These are phyloP conservation scores for Loris lydekkerianus DNA, from an alignment of 2,797 vertebrate species.

Conservation along the genomic window DNA sequence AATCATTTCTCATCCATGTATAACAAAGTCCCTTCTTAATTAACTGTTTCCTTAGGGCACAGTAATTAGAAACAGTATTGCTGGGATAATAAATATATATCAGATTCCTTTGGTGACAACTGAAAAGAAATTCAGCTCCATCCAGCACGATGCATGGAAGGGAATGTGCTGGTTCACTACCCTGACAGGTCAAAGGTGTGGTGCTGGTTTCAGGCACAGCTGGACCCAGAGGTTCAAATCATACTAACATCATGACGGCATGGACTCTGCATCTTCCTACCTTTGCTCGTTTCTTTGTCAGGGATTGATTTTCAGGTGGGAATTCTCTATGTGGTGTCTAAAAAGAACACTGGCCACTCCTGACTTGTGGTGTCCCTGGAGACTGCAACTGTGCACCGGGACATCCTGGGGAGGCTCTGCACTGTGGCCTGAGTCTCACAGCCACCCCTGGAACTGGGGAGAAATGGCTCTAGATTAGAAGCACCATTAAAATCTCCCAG, in stretches of 20 bases:
- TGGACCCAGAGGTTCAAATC: not conserved
- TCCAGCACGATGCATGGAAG: not conserved
- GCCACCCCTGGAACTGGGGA: not conserved
- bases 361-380: not conserved
- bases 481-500: not conserved
- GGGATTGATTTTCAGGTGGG: not conserved
- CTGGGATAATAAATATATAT: not conserved
- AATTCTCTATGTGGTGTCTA: not conserved
- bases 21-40: not conserved
- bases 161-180: not conserved
- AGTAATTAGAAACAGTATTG: not conserved
- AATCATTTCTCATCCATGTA: not conserved
- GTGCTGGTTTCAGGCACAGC: not conserved
- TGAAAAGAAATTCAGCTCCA: not conserved
- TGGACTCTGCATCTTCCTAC: no score
- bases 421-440: not conserved
- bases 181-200: not conserved
- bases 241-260: not conserved
- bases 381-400: not conserved
- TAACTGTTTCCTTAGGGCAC: not conserved
- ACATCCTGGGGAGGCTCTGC: not conserved
- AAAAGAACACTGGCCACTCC: not conserved
- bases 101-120: not conserved
- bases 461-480: not conserved
- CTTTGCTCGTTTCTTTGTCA: not conserved